These are phyloP conservation scores for Nibea coibor DNA, from an alignment of 2,113 vertebrate genomes.

Conservation along the genomic window DNA sequence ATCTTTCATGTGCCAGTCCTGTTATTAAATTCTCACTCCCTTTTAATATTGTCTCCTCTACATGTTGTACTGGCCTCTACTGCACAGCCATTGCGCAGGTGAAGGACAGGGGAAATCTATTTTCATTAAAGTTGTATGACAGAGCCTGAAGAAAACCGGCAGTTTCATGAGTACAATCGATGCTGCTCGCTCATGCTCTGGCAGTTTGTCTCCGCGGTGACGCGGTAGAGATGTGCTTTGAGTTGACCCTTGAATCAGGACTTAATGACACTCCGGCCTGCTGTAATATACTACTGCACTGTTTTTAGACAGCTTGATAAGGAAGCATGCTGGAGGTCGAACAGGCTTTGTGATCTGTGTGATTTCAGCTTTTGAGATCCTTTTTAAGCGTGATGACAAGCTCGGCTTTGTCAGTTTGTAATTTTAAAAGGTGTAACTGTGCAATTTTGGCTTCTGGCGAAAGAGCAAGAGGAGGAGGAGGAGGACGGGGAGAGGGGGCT, in stretches of 20 bases:
- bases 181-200: constrained; percentile 41
- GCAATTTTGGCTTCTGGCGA: constrained; percentile 27
- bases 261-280: constrained; percentile 37
- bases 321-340: not conserved
- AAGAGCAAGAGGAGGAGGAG: not conserved
- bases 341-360: constrained; percentile 13
- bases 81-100: constrained; percentile 44
- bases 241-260: constrained; percentile 37
- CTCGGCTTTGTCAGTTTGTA: constrained; percentile 30
- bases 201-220: constrained; percentile 47
- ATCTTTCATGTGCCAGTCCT: constrained; percentile 9
- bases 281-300: not conserved
- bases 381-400: constrained; percentile 15
- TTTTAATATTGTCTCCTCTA: constrained; percentile 40
- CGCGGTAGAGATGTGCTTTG: constrained; percentile 8
- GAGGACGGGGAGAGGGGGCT: not conserved
- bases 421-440: constrained; percentile 26
- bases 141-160: constrained; percentile 47
- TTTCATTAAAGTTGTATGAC: constrained; percentile 78
- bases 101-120: constrained; percentile 71
- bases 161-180: constrained; percentile 58
- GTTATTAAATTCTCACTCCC: constrained; percentile 21
- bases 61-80: constrained; percentile 5
- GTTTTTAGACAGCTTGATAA: constrained; percentile 24
- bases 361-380: constrained; percentile 18